Base-by-base conservation (phyloP, 2,888 invertebrate species). In the Lasioglossum vierecki region DNA sequence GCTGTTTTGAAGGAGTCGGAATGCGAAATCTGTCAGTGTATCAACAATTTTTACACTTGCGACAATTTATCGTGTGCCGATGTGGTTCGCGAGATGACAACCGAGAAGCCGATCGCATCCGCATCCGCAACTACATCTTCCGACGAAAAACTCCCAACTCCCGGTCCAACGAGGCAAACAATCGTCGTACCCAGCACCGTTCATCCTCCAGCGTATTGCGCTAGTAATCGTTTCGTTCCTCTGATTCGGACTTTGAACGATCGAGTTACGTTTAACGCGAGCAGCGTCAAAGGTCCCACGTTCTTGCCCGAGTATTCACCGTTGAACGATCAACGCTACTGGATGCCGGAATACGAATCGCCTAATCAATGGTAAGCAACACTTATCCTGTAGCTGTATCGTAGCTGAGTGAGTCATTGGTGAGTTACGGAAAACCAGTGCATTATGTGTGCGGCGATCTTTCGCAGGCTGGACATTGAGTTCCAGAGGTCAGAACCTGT, bases 1-100 rank as follows among this genome's bases (percentile, higher is more conserved):
- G 96, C 96, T 77, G 96, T 97, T 0, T 94, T 96, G 4, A 91
- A 95, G 22, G 96, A 96, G 90, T 95, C 95, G 1, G 96, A 96
- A 0, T 98, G 97, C 92, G 96, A 96, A 91, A 96, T 96, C 22
- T 98, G 98, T 92, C 98, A 98, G 90, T 98, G 98, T 91, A 95
- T 98, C 11, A 96, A 97, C 92, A 98, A 98, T 95, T 96, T 96
- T 39, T 96, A 97, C 83, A 96, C 96, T 72, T 98, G 98, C 93
- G 97, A 97, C 92, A 94, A 96, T 46, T 95, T 95, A 13, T 88
- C 95, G 2, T 97, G 97, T 88, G 90, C 53, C 1, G 85, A 86
- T 71, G 79, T 13, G 6, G 30, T 13, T 53, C 44, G 9, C n/a
- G 15, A 26, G 13, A 46, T 60, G n/a, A 22, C 76, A 0, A 78